Percentiles rank a stretch among this genome's conserved stretches.
These are phyloP conservation scores for Ardeotis arabs DNA, from an alignment of 2,113 vertebrate genomes.

Conservation along the genomic window DNA sequence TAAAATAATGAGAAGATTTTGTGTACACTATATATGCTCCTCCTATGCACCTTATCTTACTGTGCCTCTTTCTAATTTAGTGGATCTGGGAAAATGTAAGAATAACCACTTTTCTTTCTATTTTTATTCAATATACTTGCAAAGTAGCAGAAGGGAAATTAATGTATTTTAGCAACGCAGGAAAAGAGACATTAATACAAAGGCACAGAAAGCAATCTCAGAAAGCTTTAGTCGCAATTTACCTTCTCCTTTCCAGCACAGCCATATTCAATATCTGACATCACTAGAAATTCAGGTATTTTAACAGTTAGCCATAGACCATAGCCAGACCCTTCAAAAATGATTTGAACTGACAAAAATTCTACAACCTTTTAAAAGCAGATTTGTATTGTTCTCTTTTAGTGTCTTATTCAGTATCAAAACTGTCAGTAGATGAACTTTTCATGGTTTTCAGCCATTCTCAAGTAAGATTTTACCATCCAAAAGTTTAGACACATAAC, in stretches of 20 bases:
- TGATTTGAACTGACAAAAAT: background rate
- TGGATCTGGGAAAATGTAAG: background rate
- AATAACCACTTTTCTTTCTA: background rate
- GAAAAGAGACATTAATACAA: background rate
- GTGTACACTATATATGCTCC: background rate
- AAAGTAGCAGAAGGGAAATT: background rate
- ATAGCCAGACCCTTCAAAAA: background rate
- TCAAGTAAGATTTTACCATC: background rate
- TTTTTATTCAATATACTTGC: background rate
- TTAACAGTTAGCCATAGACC: background rate
- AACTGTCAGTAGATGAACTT: background rate
- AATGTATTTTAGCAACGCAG: background rate
- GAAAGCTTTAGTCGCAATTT: background rate
- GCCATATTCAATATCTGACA: background rate
- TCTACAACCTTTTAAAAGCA: background rate
- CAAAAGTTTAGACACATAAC: background rate
- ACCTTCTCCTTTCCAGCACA: background rate
- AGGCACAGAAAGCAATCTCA: background rate
- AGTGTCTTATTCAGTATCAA: background rate
- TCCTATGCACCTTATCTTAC: background rate
- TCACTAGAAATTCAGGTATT: background rate
- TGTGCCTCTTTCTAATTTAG: background rate
- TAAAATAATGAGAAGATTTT: background rate
- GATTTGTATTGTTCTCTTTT: background rate
- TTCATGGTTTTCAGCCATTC: background rate